A percentile compares a stretch with the other conserved stretches of the same genome.
Conservation (phyloP, 2,113 vertebrate species). For the Gallinago paraguaiae region DNA sequence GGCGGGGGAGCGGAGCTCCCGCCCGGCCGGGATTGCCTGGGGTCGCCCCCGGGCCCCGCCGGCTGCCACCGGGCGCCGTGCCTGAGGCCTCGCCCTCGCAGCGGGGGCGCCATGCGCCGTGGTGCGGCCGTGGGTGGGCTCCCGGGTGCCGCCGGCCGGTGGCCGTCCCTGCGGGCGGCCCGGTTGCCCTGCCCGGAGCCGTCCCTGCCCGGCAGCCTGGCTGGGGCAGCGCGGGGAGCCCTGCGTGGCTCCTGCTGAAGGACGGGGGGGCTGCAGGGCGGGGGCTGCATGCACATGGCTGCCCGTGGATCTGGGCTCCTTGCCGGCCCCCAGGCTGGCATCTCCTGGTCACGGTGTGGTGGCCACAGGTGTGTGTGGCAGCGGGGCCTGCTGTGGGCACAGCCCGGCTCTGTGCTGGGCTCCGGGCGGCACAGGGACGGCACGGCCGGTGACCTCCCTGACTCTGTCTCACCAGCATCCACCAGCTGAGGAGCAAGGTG, state of each 20-base stretch:
- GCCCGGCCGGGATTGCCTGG: no score
- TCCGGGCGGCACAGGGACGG: not conserved
- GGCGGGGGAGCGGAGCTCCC: no score
- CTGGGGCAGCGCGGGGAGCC: not conserved
- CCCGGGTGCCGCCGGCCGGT: not conserved
- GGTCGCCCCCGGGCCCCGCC: not conserved
- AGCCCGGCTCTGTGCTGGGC: not conserved
- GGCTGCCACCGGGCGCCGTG: fast-evolving
- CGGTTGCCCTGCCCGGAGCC: no score
- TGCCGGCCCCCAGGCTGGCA: fast-evolving
- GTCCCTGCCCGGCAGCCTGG: not conserved
- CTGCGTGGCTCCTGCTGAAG: not conserved
- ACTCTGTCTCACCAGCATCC: slow-evolving; percentile 77
- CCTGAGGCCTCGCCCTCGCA: not conserved
- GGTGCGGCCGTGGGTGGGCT: not conserved
- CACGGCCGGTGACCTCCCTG: not conserved
- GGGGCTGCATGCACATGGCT: no score
- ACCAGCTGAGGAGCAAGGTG: slow-evolving; percentile 87
- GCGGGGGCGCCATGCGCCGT: fast-evolving
- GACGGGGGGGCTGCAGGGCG: not conserved
- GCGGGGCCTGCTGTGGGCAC: not conserved
- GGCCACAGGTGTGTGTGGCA: not conserved
- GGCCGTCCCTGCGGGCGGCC: not conserved
- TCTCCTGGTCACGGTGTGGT: not conserved
- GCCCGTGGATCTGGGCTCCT: fast-evolving